A percentile compares a stretch with the other conserved stretches of the same genome.
phyloP scores from a whole-genome alignment of 2,888 invertebrate species.

The Linyphia triangularis region DNA sequence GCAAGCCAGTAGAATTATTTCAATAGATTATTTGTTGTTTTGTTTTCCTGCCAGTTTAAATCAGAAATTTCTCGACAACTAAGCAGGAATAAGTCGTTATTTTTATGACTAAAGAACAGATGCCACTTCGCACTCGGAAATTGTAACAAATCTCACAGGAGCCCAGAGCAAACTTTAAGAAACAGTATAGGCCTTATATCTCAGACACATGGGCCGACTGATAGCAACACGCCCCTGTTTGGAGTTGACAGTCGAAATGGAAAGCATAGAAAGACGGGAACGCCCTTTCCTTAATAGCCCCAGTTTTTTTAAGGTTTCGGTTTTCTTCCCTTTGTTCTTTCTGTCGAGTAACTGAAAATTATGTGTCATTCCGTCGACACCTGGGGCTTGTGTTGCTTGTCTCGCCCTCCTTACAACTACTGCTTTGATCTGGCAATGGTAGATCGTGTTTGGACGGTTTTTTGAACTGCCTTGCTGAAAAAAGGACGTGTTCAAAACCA shows the following conservation, averaged over 20 bases:
- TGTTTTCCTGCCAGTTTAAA: no score
- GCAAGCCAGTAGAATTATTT: no score
- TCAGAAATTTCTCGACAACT: no score
- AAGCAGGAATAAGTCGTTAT: no score
- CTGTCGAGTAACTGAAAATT: slow-evolving; percentile 35
- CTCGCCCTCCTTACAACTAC: neutral
- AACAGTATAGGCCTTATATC: neutral
- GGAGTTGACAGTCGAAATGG: slow-evolving; percentile 21
- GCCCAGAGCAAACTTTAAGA: neutral
- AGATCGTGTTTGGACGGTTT: neutral
- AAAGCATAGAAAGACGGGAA: slow-evolving; percentile 1
- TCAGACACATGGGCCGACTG: neutral
- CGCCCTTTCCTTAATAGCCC: slow-evolving; percentile 56
- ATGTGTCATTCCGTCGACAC: slow-evolving; percentile 42
- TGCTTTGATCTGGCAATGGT: neutral
- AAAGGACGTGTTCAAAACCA: no score
- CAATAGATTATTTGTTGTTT: no score
- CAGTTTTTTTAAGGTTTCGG: neutral
- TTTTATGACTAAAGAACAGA: no score
- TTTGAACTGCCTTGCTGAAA: neutral
- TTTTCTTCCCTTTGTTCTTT: slow-evolving; percentile 35
- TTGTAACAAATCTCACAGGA: neutral
- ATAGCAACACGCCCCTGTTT: slow-evolving; percentile 9
- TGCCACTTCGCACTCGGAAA: no score
- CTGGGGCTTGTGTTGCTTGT: neutral